Percentiles rank a stretch among this genome's conserved stretches.
phyloP scores from a whole-genome alignment of 1,140 invertebrate genomes.

The Drosophila punjabiensis region DNA sequence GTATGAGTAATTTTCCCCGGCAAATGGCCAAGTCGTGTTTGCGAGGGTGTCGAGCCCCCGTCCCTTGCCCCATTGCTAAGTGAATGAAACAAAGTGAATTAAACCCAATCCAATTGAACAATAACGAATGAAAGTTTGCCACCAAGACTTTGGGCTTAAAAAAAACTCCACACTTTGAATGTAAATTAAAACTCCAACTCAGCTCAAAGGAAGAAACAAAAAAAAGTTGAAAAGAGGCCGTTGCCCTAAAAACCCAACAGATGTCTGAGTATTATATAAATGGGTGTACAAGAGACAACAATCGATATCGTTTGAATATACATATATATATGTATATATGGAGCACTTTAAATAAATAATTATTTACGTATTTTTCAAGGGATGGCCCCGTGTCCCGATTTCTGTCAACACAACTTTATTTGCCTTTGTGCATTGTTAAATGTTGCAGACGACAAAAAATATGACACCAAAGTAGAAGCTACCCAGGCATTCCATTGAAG shows the following conservation, averaged over 20 bases:
- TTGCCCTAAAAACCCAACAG: conserved; percentile 11
- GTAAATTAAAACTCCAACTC: conserved; percentile 24
- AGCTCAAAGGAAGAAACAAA: neutral
- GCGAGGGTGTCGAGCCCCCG: neutral
- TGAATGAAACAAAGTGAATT: conserved; percentile 49
- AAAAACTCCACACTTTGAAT: conserved; percentile 16
- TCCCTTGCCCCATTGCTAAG: conserved; percentile 14
- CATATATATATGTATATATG: conserved; percentile 21
- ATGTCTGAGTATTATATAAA: conserved; percentile 22
- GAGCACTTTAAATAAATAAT: conserved; percentile 62
- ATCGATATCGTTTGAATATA: conserved; percentile 39
- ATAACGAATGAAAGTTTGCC: conserved; percentile 20
- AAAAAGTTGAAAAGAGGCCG: neutral
- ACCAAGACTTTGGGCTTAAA: neutral
- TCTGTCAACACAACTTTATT: conserved; percentile 34
- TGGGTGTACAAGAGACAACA: conserved; percentile 6
- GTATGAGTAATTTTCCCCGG: conserved; percentile 65
- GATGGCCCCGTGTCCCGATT: conserved; percentile 18
- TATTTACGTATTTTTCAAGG: conserved; percentile 36
- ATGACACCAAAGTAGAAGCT: neutral
- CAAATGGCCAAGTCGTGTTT: conserved; percentile 48
- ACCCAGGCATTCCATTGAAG: neutral
- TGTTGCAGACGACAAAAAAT: neutral
- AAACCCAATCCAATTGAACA: conserved; percentile 34
- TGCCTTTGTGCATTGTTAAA: conserved; percentile 35